Base-by-base conservation (phyloP, 1,140 invertebrate genomes). In the Drosophila truncata region DNA sequence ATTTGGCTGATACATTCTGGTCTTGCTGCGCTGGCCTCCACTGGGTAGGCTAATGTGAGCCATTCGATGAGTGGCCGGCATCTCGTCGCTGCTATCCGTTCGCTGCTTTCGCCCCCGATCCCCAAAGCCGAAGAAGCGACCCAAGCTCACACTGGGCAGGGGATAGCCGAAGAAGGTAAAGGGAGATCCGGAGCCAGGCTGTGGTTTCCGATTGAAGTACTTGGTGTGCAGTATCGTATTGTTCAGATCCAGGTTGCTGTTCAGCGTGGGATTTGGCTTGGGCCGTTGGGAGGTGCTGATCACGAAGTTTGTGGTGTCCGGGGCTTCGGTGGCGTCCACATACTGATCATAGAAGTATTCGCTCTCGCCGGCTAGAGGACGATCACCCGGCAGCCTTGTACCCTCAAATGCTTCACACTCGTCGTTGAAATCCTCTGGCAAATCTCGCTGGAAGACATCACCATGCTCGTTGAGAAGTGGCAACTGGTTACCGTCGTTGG, bases 161-260 rank as follows among this genome's bases (percentile, higher is more conserved):
- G 97, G 96, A 75, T 97, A 95, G 0, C 97, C 97, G 81, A 98
- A 97, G 79, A 98, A 97, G 16, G 96, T 97, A 80, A 97, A 97
- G 1, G 96, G 92, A 64, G 94, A 93, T 11, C 93, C 74, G 20
- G 87, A 42, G 33, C 77, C 64, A 13, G 93, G 91, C 65, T 90
- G 93, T 25, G 91, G 92, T 10, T 91, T 93, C 42, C 93, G 93
- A 82, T 95, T 95, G 14, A 93, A 91, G 65, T 90, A 93, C 61
- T 94, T 95, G 46, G 93, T 94, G 55, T 94, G 94, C 13, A 96
- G 95, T 76, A 96, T 95, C 3, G 96, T 92, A 13, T 95, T 96
- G 10, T 96, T 95, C 4, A 95, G 95, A 66, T 95, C 95, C 23
- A 95, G 64, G 23, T 81, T 91, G 9, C 77, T 66, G 25, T 50